Base-by-base conservation (phyloP, 2,888 invertebrate genomes). In the Harpalus rubripes region DNA sequence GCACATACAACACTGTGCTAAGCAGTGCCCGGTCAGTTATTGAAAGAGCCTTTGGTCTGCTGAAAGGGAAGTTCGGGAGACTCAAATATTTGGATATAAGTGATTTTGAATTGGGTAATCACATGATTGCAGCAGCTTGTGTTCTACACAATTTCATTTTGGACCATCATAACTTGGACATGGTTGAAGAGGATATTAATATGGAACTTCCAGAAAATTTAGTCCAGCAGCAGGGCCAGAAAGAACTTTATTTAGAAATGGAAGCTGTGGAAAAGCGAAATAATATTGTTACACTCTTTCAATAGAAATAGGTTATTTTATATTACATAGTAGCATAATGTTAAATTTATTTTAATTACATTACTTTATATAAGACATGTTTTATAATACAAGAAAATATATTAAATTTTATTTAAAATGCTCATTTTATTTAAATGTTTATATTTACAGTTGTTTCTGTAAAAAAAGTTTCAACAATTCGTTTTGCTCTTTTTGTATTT, bases 121-220 rank as follows among this genome's bases (percentile, higher is more conserved):
- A 83, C 56, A 84, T 84, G 44, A 83, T 84, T 15, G 22, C 80
- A 63, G 82, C 82, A 58, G 26, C 59, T 39, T 84, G 80, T 63
- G 82, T 84, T 18, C 16, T 84, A 1, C 84, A 84, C 52, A 84
- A 84, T 84, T 58, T 82, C n/a, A 81, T 78, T 84, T 41, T 82
- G 22, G 44, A 32, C n/a, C 22, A 7, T 32, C 32, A 82, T 41
- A 72, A 72, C 10, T 8, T 26, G 6, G 72, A 10, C 10, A 72
- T 26, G 12, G 32, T 22, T 72, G 72, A 72, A 32, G 72, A 72
- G 15, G 39, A 72, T 12, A 6, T 72, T 8, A 59, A 59, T 59
- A 15, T 18, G 7, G 59, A 59, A 68, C 12, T n/a, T 68, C 32
- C 39, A n/a, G 68, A 68, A 68, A 68, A 68, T 68, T 16, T 15